Conservation (phyloP, 2,113 vertebrate species). For the Hipposideros armiger region DNA sequence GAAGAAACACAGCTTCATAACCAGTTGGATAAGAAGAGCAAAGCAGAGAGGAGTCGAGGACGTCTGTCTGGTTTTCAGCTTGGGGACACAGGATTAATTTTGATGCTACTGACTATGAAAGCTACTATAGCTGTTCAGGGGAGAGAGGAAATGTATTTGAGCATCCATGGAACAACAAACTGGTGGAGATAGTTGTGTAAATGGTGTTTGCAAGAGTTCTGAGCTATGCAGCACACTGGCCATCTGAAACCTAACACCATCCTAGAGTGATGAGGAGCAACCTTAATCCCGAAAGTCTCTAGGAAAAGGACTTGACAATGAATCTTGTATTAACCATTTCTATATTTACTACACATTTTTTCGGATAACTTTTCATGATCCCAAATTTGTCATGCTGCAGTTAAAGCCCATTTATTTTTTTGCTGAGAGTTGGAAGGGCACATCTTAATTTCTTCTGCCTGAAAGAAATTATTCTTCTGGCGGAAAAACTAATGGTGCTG, state of each 20-base stretch:
- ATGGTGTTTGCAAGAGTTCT: neutral
- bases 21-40: neutral
- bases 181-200: neutral
- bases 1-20: neutral
- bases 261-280: neutral
- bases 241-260: neutral
- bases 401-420: conserved; percentile 36
- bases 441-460: neutral
- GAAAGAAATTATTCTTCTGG: neutral
- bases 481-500: neutral
- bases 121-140: neutral
- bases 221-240: neutral
- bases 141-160: neutral
- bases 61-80: neutral
- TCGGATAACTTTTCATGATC: neutral
- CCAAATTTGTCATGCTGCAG: neutral
- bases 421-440: neutral
- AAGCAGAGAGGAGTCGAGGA: neutral
- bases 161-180: neutral
- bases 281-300: conserved; percentile 1
- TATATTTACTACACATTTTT: neutral
- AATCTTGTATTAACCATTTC: neutral
- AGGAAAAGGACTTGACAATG: neutral
- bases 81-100: neutral
- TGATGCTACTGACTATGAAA: neutral